Evolutionary conservation across 2,113 vertebrate genomes (phyloP).

Genomic region (Podocnemis expansa): DNA sequence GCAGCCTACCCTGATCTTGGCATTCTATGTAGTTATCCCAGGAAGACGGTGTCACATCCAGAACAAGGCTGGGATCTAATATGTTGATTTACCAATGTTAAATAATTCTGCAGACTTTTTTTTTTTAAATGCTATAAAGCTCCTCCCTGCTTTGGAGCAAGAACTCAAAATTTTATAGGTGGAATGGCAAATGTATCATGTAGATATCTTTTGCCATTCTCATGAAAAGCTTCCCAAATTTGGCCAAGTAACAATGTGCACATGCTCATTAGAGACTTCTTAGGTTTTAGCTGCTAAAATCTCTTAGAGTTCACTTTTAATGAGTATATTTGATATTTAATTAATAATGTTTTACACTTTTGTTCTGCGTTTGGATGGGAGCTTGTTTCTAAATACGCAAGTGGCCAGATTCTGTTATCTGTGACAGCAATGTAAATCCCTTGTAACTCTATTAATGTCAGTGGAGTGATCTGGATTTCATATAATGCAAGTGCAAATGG

Average conservation of each 20-base stretch:
- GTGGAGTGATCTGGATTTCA: not conserved
- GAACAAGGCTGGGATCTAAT: not conserved
- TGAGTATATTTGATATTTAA: not conserved
- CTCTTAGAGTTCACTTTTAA: not conserved
- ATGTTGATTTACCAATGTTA: not conserved
- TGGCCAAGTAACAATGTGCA: too few relatives aligned
- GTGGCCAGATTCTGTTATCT: slow-evolving; percentile 14
- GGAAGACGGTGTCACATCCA: too few relatives aligned
- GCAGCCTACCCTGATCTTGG: too few relatives aligned
- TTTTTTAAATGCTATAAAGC: not conserved
- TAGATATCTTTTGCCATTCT: not conserved
- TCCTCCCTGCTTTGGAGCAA: not conserved
- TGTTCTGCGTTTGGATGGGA: slow-evolving; percentile 47
- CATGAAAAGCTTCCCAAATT: not conserved
- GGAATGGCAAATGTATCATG: too few relatives aligned
- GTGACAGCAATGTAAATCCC: not conserved
- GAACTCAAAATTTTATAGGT: not conserved
- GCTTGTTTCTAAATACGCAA: slow-evolving; percentile 40
- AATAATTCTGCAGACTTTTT: not conserved
- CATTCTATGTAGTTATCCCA: too few relatives aligned
- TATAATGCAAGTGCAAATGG: slow-evolving; percentile 7
- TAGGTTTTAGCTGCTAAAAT: not conserved
- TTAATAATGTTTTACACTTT: slow-evolving; percentile 66
- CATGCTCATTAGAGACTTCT: not conserved
- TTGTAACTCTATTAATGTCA: not conserved